Evolutionary conservation across 2,797 vertebrate species (phyloP).

Genomic region (Monodelphis domestica): DNA sequence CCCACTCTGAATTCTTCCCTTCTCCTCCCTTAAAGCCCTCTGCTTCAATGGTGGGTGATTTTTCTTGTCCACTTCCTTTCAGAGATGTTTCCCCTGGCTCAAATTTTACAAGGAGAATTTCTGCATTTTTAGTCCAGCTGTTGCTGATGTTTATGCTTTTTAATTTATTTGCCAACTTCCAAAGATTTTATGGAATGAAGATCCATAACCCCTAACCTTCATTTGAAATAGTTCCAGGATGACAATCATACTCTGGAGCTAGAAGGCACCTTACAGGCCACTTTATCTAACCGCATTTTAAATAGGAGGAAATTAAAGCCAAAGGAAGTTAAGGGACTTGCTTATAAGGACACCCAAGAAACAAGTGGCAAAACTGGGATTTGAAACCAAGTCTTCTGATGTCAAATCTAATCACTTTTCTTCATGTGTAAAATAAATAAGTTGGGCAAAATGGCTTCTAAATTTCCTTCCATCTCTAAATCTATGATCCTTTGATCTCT

Average conservation of each 20-base stretch:
- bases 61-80: not conserved
- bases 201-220: not conserved
- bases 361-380: not conserved
- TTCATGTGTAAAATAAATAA: not conserved
- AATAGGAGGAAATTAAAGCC: not conserved
- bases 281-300: not conserved
- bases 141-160: no score
- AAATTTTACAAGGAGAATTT: not conserved
- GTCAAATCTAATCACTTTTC: not conserved
- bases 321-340: not conserved
- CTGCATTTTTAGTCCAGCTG: not conserved
- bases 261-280: not conserved
- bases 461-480: not conserved
- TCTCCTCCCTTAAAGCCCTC: not conserved
- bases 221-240: not conserved
- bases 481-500: not conserved
- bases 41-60: not conserved
- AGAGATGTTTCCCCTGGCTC: not conserved
- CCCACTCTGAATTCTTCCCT: not conserved
- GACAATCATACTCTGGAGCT: not conserved
- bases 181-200: not conserved
- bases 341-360: not conserved
- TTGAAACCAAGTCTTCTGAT: not conserved
- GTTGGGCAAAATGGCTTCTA: not conserved
- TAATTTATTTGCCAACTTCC: not conserved